Evolutionary conservation across 2,113 vertebrate species (phyloP).

Genomic region (Erythrocebus patas): DNA sequence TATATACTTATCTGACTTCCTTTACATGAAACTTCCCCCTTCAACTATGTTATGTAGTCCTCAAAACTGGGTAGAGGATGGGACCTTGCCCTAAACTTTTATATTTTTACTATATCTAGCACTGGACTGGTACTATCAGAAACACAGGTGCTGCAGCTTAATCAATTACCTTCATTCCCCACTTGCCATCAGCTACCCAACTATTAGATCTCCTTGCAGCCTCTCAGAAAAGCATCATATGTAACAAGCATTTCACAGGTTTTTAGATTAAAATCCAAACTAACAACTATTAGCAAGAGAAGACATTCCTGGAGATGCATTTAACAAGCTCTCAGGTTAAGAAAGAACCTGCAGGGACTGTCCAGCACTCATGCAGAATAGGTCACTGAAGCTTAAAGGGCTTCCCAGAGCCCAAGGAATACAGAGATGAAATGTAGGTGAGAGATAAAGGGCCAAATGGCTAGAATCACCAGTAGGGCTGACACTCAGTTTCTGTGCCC

Average conservation of each 20-base stretch:
- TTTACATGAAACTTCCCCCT: not conserved
- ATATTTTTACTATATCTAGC: not conserved
- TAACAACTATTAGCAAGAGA: slow-evolving; percentile 26
- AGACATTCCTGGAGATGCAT: slow-evolving; percentile 53
- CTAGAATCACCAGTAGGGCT: not conserved
- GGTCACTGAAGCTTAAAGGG: slow-evolving; percentile 23
- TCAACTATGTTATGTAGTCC: not conserved
- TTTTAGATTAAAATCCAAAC: slow-evolving; percentile 54
- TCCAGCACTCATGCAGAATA: not conserved
- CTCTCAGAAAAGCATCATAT: not conserved
- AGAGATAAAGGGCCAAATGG: slow-evolving; percentile 16
- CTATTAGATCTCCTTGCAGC: not conserved
- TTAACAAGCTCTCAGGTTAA: slow-evolving; percentile 45
- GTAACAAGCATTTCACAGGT: slow-evolving; percentile 32
- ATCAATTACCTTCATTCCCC: slow-evolving; percentile 5
- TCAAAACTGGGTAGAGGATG: not conserved
- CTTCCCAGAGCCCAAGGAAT: not conserved
- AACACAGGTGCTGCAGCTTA: not conserved
- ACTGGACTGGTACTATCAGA: not conserved
- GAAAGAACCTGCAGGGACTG: not conserved
- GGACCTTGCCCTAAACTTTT: not conserved
- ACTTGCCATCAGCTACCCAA: slow-evolving; percentile 12
- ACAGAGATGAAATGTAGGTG: not conserved
- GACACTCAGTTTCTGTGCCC: not conserved
- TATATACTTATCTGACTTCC: not conserved